These are phyloP conservation scores for Phalera bucephala DNA, from an alignment of 2,888 invertebrate species.

Conservation along the genomic window DNA sequence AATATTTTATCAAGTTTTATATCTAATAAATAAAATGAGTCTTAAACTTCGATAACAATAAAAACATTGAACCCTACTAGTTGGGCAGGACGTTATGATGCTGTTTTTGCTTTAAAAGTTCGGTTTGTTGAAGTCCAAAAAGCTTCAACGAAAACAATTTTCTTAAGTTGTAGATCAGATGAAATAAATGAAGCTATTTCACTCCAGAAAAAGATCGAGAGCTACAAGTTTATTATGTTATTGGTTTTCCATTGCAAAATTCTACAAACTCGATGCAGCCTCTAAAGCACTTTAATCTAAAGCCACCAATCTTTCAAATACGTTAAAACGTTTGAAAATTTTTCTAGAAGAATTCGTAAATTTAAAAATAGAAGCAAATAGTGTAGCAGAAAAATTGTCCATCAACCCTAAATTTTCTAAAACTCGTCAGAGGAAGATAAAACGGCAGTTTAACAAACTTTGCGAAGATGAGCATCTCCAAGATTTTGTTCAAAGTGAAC, in stretches of 20 bases:
- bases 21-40: constrained; percentile 13
- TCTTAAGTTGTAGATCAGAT: constrained; percentile 24
- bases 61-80: constrained; percentile 15
- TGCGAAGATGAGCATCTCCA: constrained; percentile 25
- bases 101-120: constrained; percentile 16
- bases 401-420: constrained; percentile 20
- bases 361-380: constrained; percentile 22
- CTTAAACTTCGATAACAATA: constrained; percentile 13
- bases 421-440: constrained; percentile 18
- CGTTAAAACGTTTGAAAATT: constrained; percentile 16
- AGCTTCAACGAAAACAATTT: constrained; percentile 23
- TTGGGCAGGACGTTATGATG: constrained; percentile 14
- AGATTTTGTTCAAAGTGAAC: constrained; percentile 18
- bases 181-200: constrained; percentile 23
- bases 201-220: constrained; percentile 24
- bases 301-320: constrained; percentile 19
- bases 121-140: constrained; percentile 21
- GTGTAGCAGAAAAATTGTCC: no score
- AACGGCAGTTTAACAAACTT: constrained; percentile 25
- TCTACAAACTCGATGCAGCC: constrained; percentile 14
- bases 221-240: constrained; percentile 22
- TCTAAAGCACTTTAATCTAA: constrained; percentile 26
- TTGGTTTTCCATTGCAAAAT: constrained; percentile 22
- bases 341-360: constrained; percentile 23
- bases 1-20: constrained; percentile 19